These are phyloP conservation scores for Drosophila anceps DNA, from an alignment of 2,888 invertebrate species.

Conservation along the genomic window DNA sequence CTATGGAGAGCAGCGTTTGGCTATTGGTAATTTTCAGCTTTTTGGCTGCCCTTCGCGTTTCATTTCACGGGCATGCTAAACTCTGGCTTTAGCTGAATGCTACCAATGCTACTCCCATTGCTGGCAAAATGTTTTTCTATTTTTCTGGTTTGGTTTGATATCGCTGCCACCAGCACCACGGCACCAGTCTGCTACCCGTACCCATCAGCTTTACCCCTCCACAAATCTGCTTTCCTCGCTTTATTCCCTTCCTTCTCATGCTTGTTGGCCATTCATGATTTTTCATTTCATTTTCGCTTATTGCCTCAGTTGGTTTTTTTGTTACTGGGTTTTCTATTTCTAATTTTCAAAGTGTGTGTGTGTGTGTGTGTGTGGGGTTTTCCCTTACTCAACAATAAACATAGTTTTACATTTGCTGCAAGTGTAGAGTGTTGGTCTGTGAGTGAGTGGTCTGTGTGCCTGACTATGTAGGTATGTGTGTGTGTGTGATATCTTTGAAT, in stretches of 20 bases:
- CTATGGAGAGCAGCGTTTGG: conserved; percentile 17
- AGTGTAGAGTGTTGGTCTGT: not conserved
- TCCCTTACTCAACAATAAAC: conserved; percentile 64
- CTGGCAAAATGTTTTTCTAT: conserved; percentile 52
- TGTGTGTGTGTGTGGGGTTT: conserved; percentile 52
- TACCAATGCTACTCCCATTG: conserved; percentile 44
- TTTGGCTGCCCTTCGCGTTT: conserved; percentile 66
- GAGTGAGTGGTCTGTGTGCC: conserved; percentile 16
- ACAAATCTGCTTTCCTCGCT: not conserved
- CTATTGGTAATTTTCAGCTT: conserved; percentile 64
- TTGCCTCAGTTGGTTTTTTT: conserved; percentile 75
- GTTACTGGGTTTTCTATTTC: conserved; percentile 66
- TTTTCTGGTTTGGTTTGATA: conserved; percentile 64
- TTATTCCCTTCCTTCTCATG: not conserved
- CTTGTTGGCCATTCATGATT: conserved; percentile 74
- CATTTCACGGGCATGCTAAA: conserved; percentile 68
- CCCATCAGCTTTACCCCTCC: not conserved
- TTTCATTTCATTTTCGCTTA: conserved; percentile 82
- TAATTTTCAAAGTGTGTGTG: conserved; percentile 62
- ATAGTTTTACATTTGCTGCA: conserved; percentile 51
- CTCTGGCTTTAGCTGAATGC: conserved; percentile 45
- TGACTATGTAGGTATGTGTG: conserved; percentile 8
- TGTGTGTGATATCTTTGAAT: conserved; percentile 69
- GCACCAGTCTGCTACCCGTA: not conserved
- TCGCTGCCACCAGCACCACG: conserved; percentile 28